Base-by-base conservation (phyloP, 2,888 invertebrate species). In the Spisula solida region DNA sequence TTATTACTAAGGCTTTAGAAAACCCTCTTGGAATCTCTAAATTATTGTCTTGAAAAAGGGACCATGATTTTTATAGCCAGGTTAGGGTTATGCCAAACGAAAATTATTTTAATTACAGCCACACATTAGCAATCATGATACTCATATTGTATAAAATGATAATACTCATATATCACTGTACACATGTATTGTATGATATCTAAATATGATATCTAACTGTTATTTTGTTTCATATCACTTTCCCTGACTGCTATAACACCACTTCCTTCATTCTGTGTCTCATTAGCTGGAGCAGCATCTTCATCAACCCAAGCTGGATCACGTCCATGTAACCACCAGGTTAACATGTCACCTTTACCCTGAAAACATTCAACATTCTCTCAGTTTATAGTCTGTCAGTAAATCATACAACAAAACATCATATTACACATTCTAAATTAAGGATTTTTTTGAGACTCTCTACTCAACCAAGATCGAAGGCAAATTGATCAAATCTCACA, bases 331-430 rank as follows among this genome's bases (percentile, higher is more conserved):
- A 94, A 83, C 94, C 94, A 94, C 92, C 93, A 94, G 0, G 94
- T 94, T 18, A 91, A 82, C 94, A 94, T 94, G 8, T 94, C 94
- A 18, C 94, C 94, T 87, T 94, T 94, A 20, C 94, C 94, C 94
- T 94, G 88, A 18, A 56, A 66, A 66, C 25, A 66, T 66, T 66
- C 25, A 66, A 66, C n/a, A 16, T 20, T 20, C 2, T 20, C 5
- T 0, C 56, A 10, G n/a, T 2, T 10, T 4, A 20, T 56, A 20
- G n/a, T 56, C n/a, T 10, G 47, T 47, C 47, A 47, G 47, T 47
- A 47, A 47, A 8, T 47, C 6, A 47, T 47, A 47, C 5, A 47
- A 47, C 47, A 47, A 5, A 47, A 47, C 6, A 47, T 47, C 47
- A 47, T 47, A 8, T 47, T 47, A 47, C n/a, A n/a, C n/a, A n/a